These are phyloP conservation scores for Hirtodrosophila trivittata DNA, from an alignment of 2,888 invertebrate species.

Conservation along the genomic window DNA sequence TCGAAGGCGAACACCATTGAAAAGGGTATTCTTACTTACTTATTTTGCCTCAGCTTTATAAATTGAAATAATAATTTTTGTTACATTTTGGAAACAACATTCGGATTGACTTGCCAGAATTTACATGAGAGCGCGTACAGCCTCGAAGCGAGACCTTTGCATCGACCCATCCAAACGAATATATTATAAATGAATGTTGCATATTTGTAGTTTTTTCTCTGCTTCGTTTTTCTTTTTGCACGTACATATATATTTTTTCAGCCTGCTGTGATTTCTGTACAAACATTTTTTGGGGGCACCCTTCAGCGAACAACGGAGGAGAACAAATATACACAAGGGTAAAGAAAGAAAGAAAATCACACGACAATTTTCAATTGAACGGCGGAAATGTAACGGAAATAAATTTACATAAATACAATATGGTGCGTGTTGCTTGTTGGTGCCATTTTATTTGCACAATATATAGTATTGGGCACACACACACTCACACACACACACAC, in stretches of 20 bases:
- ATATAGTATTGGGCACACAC: slow-evolving; percentile 45
- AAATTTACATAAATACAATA: slow-evolving; percentile 80
- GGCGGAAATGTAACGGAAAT: slow-evolving; percentile 80
- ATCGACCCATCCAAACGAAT: slow-evolving; percentile 26
- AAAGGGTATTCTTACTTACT: too few species aligned
- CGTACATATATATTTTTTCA: slow-evolving; percentile 36
- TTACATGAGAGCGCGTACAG: slow-evolving; percentile 32
- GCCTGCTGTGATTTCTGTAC: slow-evolving; percentile 40
- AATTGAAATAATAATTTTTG: slow-evolving; percentile 43
- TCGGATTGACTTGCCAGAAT: slow-evolving; percentile 53
- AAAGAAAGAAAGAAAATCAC: slow-evolving; percentile 66
- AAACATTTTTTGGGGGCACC: slow-evolving; percentile 11
- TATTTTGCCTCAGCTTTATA: too few species aligned
- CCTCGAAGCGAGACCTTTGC: slow-evolving; percentile 13
- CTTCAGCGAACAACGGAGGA: slow-evolving; percentile 18
- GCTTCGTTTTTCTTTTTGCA: slow-evolving; percentile 11
- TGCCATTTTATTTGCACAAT: slow-evolving; percentile 76
- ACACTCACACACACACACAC: slow-evolving; percentile 32
- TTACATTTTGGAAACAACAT: slow-evolving; percentile 27
- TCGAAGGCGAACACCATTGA: too few species aligned
- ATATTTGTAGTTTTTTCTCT: slow-evolving; percentile 60
- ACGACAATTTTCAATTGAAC: slow-evolving; percentile 78
- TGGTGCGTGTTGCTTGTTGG: slow-evolving; percentile 77
- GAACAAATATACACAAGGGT: slow-evolving; percentile 45
- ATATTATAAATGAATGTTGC: slow-evolving; percentile 45